Base-by-base conservation (phyloP, 2,888 invertebrate genomes). In the Euproctis similis region DNA sequence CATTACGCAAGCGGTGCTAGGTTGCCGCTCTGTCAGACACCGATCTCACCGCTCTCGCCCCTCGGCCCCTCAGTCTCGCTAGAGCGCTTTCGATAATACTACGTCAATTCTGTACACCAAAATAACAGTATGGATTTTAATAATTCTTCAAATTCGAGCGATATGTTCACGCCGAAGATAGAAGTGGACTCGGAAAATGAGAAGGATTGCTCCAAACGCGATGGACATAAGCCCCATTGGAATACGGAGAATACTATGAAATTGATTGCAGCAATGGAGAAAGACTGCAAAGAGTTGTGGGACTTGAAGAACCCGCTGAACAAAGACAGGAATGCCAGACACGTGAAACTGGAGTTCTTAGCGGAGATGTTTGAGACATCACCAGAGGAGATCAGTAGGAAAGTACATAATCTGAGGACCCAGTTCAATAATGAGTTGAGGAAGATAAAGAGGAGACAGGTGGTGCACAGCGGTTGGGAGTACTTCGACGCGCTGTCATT, bases 401-500 rank as follows among this genome's bases (percentile, higher is more conserved):
- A 82, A 39, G 58, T 80, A 31, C 81, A 82, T 46, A 81, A 82
- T 56, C 57, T 82, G 51, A 53, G 81, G 39, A 68, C 77, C 12
- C 82, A 81, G 50, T 74, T 74, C 26, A 78, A 80, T 44, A 75
- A 74, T 33, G 82, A 82, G 45, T 38, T 81, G 59, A 52, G 82
- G 39, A 82, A 81, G 55, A 69, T 82, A 39, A 74, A 76, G 45
- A 56, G 64, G 42, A 62, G 65, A 39, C 65, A 67, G 31, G 65
- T 57, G 31, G 55, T 42, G 18, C 38, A 40, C 9, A 80, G 78
- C 37, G 62, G 67, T 27, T 82, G 82, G 82, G 81, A 81, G 51
- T 76, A 82, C 41, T 82, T 82, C 42, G 80, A 82, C 18, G 62
- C 77, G 30, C 59, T 82, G 26, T 58, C 67, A 32, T 82, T 80